These are phyloP conservation scores for Morpho deidamia DNA, from an alignment of 2,888 invertebrate species.

Conservation along the genomic window DNA sequence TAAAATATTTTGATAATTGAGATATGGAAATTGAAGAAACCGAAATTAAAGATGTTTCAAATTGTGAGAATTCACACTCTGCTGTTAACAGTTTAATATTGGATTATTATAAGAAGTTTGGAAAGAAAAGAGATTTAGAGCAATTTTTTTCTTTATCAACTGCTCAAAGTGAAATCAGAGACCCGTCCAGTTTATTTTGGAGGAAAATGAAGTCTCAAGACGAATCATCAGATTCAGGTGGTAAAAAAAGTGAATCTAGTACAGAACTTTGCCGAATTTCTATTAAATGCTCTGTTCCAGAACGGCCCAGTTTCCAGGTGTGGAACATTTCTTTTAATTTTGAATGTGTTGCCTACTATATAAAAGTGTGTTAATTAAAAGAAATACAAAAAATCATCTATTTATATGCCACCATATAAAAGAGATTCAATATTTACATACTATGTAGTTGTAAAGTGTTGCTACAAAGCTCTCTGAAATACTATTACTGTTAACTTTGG, in stretches of 20 bases:
- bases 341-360: too few relatives aligned
- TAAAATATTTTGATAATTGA: slow-evolving; percentile 20
- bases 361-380: too few relatives aligned
- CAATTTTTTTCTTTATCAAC: slow-evolving; percentile 80
- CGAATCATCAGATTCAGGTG: slow-evolving; percentile 64
- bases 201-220: slow-evolving; percentile 61
- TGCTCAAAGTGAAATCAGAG: slow-evolving; percentile 59
- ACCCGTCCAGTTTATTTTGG: slow-evolving; percentile 63
- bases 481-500: too few relatives aligned
- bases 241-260: slow-evolving; percentile 55
- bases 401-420: too few relatives aligned
- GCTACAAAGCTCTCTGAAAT: too few relatives aligned
- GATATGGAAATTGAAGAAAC: slow-evolving; percentile 49
- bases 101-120: slow-evolving; percentile 84
- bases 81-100: slow-evolving; percentile 68
- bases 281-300: slow-evolving; percentile 57
- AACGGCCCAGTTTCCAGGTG: slow-evolving; percentile 49
- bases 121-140: slow-evolving; percentile 81
- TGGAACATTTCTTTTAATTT: not conserved
- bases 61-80: slow-evolving; percentile 25
- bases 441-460: too few relatives aligned
- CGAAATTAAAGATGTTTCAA: slow-evolving; percentile 10
- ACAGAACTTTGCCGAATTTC: slow-evolving; percentile 66
- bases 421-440: too few relatives aligned
- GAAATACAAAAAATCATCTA: too few relatives aligned